Base-by-base conservation (phyloP, 2,888 invertebrate species). In the Netelia fuscicornis region DNA sequence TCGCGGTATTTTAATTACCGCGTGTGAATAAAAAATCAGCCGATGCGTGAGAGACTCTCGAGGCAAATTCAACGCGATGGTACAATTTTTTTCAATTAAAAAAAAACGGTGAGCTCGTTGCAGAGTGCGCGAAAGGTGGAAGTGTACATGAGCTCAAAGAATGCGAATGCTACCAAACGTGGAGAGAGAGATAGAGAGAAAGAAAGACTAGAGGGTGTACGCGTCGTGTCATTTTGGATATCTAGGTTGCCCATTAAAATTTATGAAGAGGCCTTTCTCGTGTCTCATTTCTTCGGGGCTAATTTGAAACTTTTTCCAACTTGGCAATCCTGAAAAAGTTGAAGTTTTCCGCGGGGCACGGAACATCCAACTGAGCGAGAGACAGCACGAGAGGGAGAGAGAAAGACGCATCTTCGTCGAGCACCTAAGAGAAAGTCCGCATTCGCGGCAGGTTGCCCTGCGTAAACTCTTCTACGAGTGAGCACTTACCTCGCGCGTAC, bases 261-360 rank as follows among this genome's bases (percentile, higher is more conserved):
- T 67, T 82, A 80, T 80, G 79, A 85, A 82, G 85, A 76, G 82
- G 37, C 79, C 75, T 64, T 82, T 76, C 79, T 80, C 82, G 67
- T 82, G 62, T 83, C 79, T 81, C 80, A 83, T 85, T 85, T 81
- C 77, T 70, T 77, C 71, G 20, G 20, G 56, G 85, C 81, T 87
- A 84, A 87, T 87, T 84, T 84, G 71, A 85, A 86, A 75, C 70
- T 79, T 84, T 85, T 81, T 72, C 74, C 86, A 76, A 76, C 81
- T 85, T 85, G 56, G 81, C 68, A 72, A 83, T 83, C 23, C 75
- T 70, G 81, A 76, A 85, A 83, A 85, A 79, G 71, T 75, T 86
- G 56, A 60, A 83, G 72, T 79, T 86, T 83, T 81, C 78, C 72
- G 58, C 60, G 44, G 67, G 75, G 81, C 78, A 78, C 71, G 60